Base-by-base conservation (phyloP, 2,888 invertebrate genomes). In the Phragmatobia fuliginosa region DNA sequence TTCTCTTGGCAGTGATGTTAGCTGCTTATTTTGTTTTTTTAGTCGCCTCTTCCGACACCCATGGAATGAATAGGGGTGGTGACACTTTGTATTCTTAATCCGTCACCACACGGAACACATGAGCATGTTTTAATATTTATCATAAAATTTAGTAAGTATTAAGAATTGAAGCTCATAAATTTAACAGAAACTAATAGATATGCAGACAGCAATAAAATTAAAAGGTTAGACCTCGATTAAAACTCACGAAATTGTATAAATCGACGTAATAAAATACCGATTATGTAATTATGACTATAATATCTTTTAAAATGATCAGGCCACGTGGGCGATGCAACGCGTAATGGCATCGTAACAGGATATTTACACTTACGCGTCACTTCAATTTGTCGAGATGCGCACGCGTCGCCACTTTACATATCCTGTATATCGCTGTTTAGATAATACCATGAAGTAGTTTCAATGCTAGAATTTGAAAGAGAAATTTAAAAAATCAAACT, bases 371-470 rank as follows among this genome's bases (percentile, higher is more conserved):
- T 36, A 21, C 52, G 67, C 70, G 16, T 36, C 61, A 52, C 73
- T 81, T 62, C 1, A 72, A 58, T 62, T 66, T 74, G 75, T 78
- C 80, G 70, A 78, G 82, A 75, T 49, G 74, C 84, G 83, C 91
- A 91, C 91, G 89, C 91, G 91, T 81, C 79, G 49, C 63, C 78
- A 65, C 89, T 90, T 77, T 58, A 36, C 21, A 18, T 78, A 78
- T 87, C 87, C 87, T 82, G 70, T 41, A 38, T 69, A 62, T 25
- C 49, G 49, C 38, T 70, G 62, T 38, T 63, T 45, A 64, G n/a
- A 56, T 28, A 16, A 16, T 56, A 56, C 25, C 56, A 16, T 28
- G 16, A 28, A 56, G 56, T 28, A 16, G 4, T 49, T 45, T 56
- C n/a, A 25, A 52, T 3, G 10, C 11, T 25, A 52, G 14, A 28